phyloP scores from a whole-genome alignment of 2,888 invertebrate genomes.

The Petrolisthes manimaculis region DNA sequence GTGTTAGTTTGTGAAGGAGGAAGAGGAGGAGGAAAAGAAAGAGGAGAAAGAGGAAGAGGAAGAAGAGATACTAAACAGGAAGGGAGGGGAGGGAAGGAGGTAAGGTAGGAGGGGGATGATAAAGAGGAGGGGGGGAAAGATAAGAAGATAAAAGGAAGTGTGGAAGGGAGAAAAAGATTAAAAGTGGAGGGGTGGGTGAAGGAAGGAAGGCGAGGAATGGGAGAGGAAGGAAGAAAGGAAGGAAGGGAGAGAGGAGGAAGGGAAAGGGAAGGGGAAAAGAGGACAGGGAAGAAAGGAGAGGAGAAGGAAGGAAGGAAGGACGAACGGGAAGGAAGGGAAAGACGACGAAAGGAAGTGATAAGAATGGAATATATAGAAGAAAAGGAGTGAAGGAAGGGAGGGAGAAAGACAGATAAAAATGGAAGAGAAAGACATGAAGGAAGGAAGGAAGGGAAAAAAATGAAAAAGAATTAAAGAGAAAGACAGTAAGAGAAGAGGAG shows the following conservation, averaged over 20 bases:
- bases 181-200: neutral
- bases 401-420: neutral
- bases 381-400: neutral
- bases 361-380: neutral
- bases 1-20: too few species aligned
- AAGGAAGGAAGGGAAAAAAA: neutral
- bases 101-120: too few species aligned
- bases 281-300: neutral
- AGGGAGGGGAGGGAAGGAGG: neutral
- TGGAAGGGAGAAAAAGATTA: too few species aligned
- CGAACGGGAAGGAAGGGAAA: neutral
- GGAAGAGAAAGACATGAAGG: too few species aligned
- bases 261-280: too few species aligned
- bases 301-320: too few species aligned
- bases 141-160: too few species aligned
- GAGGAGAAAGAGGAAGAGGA: too few species aligned
- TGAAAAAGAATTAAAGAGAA: neutral
- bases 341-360: neutral
- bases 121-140: too few species aligned
- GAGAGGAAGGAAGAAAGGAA: neutral
- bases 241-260: too few species aligned
- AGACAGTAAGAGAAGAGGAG: neutral
- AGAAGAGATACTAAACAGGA: neutral
- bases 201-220: neutral
- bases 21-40: too few species aligned